Conservation (phyloP, 92 coral and sea anemone species). For the Montipora capitata region DNA sequence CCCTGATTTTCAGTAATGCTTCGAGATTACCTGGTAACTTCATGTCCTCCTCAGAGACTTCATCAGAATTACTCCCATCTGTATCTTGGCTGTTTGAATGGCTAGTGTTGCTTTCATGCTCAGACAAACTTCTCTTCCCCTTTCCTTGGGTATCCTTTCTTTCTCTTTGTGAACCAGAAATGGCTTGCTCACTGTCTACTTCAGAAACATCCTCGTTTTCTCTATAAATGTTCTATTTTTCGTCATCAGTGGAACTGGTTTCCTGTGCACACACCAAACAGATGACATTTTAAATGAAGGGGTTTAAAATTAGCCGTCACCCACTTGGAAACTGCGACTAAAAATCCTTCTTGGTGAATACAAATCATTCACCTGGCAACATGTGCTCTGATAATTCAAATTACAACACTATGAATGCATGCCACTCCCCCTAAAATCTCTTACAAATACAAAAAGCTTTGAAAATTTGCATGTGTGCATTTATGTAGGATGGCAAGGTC, state of each 20-base stretch:
- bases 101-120: no score
- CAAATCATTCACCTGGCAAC: constrained; percentile 15
- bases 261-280: constrained; percentile 6
- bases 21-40: neutral
- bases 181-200: constrained; percentile 1
- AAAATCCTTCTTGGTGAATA: neutral
- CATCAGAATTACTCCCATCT: no score
- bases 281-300: constrained; percentile 17
- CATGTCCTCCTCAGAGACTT: neutral
- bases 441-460: no score
- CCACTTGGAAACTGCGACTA: constrained; percentile 4
- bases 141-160: neutral
- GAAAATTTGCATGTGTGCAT: no score
- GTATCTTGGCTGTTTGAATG: no score
- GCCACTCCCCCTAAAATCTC: no score
- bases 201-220: neutral
- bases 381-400: constrained; percentile 6
- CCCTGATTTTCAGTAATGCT: neutral
- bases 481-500: no score
- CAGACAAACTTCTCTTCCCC: no score
- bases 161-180: neutral
- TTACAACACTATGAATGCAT: neutral
- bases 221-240: neutral
- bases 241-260: constrained; percentile 11
- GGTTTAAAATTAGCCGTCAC: constrained; percentile 16